Evolutionary conservation across 1,140 invertebrate species (phyloP).

Genomic region (Pseudomyrmex pallidus): DNA sequence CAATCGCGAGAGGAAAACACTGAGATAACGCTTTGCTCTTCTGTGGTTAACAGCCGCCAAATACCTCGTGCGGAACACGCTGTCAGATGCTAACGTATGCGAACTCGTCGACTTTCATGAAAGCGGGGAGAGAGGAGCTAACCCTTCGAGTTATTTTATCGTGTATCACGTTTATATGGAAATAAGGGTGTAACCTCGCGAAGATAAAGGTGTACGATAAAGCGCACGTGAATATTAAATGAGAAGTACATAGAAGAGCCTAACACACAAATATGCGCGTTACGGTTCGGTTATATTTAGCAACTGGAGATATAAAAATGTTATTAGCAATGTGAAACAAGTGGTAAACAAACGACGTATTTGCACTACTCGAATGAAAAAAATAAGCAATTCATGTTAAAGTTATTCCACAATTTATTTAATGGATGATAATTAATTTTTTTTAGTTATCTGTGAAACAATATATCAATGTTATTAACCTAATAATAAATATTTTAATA

Average conservation of each 20-base stretch:
- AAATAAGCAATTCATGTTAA: background rate
- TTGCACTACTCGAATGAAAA: no score
- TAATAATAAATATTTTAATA: constrained; percentile 12
- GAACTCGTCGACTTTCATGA: constrained; percentile 46
- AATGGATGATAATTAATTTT: no score
- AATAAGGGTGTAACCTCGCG: constrained; percentile 38
- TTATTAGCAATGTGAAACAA: constrained; percentile 9
- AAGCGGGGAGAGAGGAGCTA: constrained; percentile 15
- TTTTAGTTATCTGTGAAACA: no score
- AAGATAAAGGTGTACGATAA: constrained; percentile 21
- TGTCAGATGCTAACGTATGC: constrained; percentile 9
- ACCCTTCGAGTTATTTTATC: constrained; percentile 43
- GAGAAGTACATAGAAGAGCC: constrained; percentile 4
- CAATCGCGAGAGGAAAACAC: background rate
- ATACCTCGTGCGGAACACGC: constrained; percentile 4
- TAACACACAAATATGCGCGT: constrained; percentile 20
- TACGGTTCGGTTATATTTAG: background rate
- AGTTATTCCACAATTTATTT: no score
- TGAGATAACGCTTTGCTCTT: background rate
- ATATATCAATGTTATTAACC: background rate
- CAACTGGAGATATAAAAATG: constrained; percentile 35
- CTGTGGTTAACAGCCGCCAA: background rate
- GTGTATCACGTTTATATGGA: constrained; percentile 59
- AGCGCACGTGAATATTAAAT: constrained; percentile 68
- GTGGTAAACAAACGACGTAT: constrained; percentile 17